Evolutionary conservation across 2,888 invertebrate genomes (phyloP), one percentile per base, ranked within the genome.

Genomic region (Pyrochroa serraticornis): DNA sequence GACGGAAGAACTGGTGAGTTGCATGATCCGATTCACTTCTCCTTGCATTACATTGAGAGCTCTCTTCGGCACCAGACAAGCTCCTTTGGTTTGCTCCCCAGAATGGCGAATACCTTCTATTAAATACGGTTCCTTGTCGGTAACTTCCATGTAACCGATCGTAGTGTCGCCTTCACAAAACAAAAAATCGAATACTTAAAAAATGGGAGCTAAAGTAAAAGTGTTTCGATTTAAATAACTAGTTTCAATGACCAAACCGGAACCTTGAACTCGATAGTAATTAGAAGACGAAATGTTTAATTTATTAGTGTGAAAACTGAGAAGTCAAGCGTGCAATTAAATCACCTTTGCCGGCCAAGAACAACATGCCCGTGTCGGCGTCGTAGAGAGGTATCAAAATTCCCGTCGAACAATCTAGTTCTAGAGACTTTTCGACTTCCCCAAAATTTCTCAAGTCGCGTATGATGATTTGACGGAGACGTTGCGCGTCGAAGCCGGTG

Each of bases 11-110:
- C 93, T 90, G 3, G 94, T 90, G 53, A 97, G 82, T 73, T 97
- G 92, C 51, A 97, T 82, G 42, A 97, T 84, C 64, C 96, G 82
- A 80, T 96, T 95, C 3, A 97, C 97, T 81, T 97, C 97, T 0
- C 95, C 96, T 69, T 93, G 92, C 97, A 97, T 97, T n/a, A 97
- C 94, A 69, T 92, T 89, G 35, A 97, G 81, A 0, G 94, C 93
- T 55, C 95, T 83, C 81, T 97, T 97, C 5, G 96, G 94, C 42
- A 96, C 91, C 61, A 97, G 77, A 70, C 95, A 94, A 1, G 94
- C 94, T 3, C 97, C 97, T 76, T 96, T 95, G 0, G 95, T 95
- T 79, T 97, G 97, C 73, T 96, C 95, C n/a, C 94, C 89, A 12
- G 92, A 91, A 81, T 94, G 93, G 51, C 92, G 84, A 60, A 92